Evolutionary conservation across 2,797 vertebrate genomes (phyloP), one percentile per base, ranked within the genome.

Genomic region (Aplochiton taeniatus): DNA sequence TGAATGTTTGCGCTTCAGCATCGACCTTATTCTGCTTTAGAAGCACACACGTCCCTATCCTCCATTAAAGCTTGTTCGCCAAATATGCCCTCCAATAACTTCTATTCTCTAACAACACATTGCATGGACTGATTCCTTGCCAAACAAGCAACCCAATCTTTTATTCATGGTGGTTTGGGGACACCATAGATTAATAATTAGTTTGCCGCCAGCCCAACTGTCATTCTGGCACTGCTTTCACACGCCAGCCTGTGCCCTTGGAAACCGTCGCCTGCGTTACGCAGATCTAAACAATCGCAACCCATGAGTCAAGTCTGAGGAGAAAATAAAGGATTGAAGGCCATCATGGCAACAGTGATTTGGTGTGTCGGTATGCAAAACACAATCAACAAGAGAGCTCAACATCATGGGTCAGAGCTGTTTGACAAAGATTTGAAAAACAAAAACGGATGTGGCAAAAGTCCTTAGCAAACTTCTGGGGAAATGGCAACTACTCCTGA

Each of bases 141-240:
- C 63, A 60, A 57, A 49, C 62, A 61, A 56, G n/a, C 72, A 75
- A 76, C 49, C 58, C 62, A 43, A 63, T 57, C 53, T 70, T 75
- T 78, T 61, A 80, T 73, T 74, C 76, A 83, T 86, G 68, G 66
- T 74, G 65, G 71, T 75, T 74, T 57, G 58, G 41, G 41, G 54
- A 65, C 31, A 46, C 58, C n/a, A 45, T 51, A 72, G 69, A 86
- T 82, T 76, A 76, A 77, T 80, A 64, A 75, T 68, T 54, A 80
- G 69, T 77, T 74, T 77, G 70, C 64, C 71, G 66, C 72, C 61
- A 18, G 68, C 75, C 76, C n/a, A 45, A 77, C 68, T 69, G 74
- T 83, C 56, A 7, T 52, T 5, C 65, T 61, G 61, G 31, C 65
- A 63, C 41, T 41, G 53, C 12, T 13, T 58, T 31, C 12, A 68